Percentiles rank a stretch among this genome's conserved stretches.
These are phyloP conservation scores for Syrista parreyssii DNA, from an alignment of 2,888 invertebrate species.

Conservation along the genomic window DNA sequence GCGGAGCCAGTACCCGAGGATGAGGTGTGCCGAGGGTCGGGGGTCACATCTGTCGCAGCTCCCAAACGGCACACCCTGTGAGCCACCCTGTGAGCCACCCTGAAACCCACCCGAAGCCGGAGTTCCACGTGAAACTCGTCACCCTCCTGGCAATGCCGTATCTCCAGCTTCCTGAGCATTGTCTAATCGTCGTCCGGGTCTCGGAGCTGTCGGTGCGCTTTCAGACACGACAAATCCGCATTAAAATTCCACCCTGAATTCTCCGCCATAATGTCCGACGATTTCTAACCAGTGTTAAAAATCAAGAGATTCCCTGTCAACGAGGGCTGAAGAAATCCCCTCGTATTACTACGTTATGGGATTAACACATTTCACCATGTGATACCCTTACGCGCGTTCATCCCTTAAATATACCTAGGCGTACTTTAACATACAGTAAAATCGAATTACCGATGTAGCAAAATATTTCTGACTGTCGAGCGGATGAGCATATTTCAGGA, in stretches of 20 bases:
- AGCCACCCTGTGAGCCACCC: slow-evolving; percentile 17
- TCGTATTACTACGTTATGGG: too few relatives aligned
- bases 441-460: too few relatives aligned
- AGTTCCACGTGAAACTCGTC: slow-evolving; percentile 18
- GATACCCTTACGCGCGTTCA: too few relatives aligned
- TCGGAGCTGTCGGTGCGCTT: slow-evolving; percentile 37
- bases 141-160: slow-evolving; percentile 24
- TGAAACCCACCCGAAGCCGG: slow-evolving; percentile 28
- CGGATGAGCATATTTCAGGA: slow-evolving; percentile 58
- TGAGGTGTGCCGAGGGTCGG: slow-evolving; percentile 34
- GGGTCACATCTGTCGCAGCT: slow-evolving; percentile 39
- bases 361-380: too few relatives aligned
- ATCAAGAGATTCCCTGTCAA: too few relatives aligned
- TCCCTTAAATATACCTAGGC: too few relatives aligned
- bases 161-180: slow-evolving; percentile 54
- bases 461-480: too few relatives aligned
- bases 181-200: slow-evolving; percentile 55
- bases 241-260: slow-evolving; percentile 49
- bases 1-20: slow-evolving; percentile 46
- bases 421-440: too few relatives aligned
- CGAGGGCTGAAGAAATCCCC: too few relatives aligned
- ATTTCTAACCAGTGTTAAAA: not conserved
- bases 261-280: slow-evolving; percentile 10
- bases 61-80: slow-evolving; percentile 44
- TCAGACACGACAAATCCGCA: slow-evolving; percentile 53